Evolutionary conservation across 2,797 vertebrate species (phyloP), one percentile per base, ranked within the genome.

Genomic region (Linurgus olivaceus): DNA sequence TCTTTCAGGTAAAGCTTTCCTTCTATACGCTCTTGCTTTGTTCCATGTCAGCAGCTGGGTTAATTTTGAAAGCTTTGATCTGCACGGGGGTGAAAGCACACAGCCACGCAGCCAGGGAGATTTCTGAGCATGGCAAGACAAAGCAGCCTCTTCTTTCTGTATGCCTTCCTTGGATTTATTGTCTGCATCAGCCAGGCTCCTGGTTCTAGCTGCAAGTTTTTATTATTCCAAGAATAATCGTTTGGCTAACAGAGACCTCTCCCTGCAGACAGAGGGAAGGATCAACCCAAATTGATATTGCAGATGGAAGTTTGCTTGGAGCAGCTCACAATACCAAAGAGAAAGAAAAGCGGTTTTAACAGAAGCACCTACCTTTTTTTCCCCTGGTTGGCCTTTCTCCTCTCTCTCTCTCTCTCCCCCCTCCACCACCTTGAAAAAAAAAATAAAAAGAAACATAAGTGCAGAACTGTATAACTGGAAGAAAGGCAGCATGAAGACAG

Each of bases 121-220:
- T 66, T 88, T 92, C 86, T 82, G 77, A 85, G 86, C 45, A 35
- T 24, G 55, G 70, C 52, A 89, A 85, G 63, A 38, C 19, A 58
- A 79, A 73, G 31, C 0, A 0, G 47, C 62, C 52, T 87, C 74
- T 82, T 62, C 70, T 81, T 80, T 96, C 67, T 61, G 5, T 90
- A 28, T 11, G 24, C 44, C 68, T 88, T 90, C 73, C 61, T 29
- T 79, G 72, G 33, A 61, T 95, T 94, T 77, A 92, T 93, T 95
- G 73, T 91, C 38, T 75, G 54, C 54, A 54, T 88, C 80, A 85
- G 82, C 77, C 67, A 86, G 62, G 51, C 50, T 93, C 58, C 77
- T 57, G 25, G 57, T 85, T 93, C 88, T 94, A 96, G 90, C 82
- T 95, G 92, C 63, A 95, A 91, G 76, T 42, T 92, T 96, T 96